Evolutionary conservation across 2,113 vertebrate genomes (phyloP), one percentile per base, ranked within the genome.

Genomic region (Austrofundulus limnaeus): DNA sequence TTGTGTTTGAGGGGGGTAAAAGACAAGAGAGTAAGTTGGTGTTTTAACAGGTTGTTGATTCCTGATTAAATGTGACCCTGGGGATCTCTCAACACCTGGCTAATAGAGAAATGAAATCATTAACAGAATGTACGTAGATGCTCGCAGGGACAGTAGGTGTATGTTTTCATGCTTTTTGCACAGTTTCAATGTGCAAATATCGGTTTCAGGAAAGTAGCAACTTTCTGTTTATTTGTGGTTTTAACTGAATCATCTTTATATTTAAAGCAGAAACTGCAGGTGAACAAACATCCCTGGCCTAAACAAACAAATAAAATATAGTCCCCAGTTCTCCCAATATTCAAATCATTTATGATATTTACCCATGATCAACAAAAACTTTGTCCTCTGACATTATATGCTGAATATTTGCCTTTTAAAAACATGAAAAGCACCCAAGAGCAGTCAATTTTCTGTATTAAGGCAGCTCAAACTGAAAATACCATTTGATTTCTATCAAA

Each of bases 11-110:
- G 15, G 51, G n/a, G 19, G 66, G 62, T 34, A 25, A 54, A 21
- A 72, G 65, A 74, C 70, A 66, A 66, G 23, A 85, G 81, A 70
- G 80, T 70, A 82, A 75, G 77, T 42, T 55, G 77, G 49, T 77
- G 78, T 78, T 80, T 69, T 66, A 79, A 78, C 82, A 87, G 83
- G 83, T 90, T 90, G 85, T 86, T 87, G 85, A 82, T 87, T 86
- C 72, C 80, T 83, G 81, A 79, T 75, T 56, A 82, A 82, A 83
- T 24, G 69, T 37, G 31, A 87, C 84, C 85, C 82, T 61, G 5
- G 86, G 83, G 82, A 85, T 72, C 66, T 62, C 50, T 62, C 62
- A 73, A 81, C 88, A 88, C 88, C 88, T 88, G 86, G 83, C 68
- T 78, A 60, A 71, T 77, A 73, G 58, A 80, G 72, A 77, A 34